Evolutionary conservation across 2,797 vertebrate genomes (phyloP).

Genomic region (Neopelma chrysocephalum): DNA sequence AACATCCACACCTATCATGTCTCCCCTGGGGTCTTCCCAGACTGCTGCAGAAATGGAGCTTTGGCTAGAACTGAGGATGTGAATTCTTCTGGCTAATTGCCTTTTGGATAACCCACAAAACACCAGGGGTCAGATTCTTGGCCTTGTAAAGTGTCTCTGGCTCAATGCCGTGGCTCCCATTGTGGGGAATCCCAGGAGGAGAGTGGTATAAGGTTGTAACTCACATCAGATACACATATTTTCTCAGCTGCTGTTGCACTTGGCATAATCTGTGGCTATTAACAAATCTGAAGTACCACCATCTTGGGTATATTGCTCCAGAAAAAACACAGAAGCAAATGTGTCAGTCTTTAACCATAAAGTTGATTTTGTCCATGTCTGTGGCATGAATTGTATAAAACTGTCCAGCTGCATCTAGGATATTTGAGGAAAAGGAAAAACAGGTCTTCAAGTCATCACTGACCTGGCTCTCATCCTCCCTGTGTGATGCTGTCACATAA

Average conservation of each 20-base stretch:
- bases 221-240: not conserved
- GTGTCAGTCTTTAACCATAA: accelerated
- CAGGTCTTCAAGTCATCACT: not conserved
- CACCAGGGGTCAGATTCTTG: not conserved
- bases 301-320: not conserved
- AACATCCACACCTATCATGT: constrained; percentile 35
- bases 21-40: not conserved
- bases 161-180: accelerated
- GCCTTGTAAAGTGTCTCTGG: not conserved
- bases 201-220: not conserved
- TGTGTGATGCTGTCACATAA: not conserved
- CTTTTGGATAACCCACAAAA: constrained; percentile 52
- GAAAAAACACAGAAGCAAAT: not conserved
- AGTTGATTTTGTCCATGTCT: not conserved
- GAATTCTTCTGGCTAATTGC: constrained; percentile 2
- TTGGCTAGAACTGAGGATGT: not conserved
- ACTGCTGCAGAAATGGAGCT: not conserved
- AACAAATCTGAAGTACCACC: not conserved
- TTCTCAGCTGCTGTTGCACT: not conserved
- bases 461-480: not conserved
- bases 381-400: no score
- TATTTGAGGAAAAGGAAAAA: not conserved
- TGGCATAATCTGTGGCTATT: not conserved
- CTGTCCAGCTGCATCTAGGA: not conserved
- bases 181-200: not conserved